Percentiles rank a stretch among this genome's conserved stretches.
Conservation (phyloP, 1,140 invertebrate genomes). For the Latrodectus geometricus region DNA sequence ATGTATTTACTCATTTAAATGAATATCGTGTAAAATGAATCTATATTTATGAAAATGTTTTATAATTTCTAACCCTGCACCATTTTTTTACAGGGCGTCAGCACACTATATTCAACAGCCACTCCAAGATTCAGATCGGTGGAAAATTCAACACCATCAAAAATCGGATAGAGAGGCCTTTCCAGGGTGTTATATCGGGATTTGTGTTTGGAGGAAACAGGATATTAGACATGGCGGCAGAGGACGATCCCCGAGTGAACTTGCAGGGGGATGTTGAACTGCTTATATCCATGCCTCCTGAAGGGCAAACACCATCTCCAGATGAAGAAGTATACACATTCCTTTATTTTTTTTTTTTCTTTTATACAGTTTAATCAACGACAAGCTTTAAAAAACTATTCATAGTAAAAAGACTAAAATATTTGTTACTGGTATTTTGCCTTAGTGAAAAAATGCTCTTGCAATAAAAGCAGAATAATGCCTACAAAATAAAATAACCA, state of each 20-base stretch:
- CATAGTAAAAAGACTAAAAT: too few relatives aligned
- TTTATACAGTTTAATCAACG: too few relatives aligned
- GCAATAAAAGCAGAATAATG: too few relatives aligned
- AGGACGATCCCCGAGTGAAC: conserved; percentile 80
- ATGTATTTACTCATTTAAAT: too few relatives aligned
- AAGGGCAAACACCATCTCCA: not conserved
- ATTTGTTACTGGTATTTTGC: too few relatives aligned
- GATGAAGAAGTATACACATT: not conserved
- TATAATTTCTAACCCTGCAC: too few relatives aligned
- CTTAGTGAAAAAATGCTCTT: too few relatives aligned
- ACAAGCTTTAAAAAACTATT: too few relatives aligned
- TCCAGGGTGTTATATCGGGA: conserved; percentile 88
- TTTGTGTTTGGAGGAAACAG: conserved; percentile 87
- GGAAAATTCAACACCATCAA: conserved; percentile 80
- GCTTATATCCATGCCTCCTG: conserved; percentile 66
- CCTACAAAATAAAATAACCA: too few relatives aligned
- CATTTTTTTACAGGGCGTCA: conserved; percentile 77
- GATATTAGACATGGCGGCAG: conserved; percentile 85
- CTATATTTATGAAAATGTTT: too few relatives aligned
- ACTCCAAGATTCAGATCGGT: conserved; percentile 90
- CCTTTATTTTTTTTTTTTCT: too few relatives aligned
- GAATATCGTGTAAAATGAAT: too few relatives aligned
- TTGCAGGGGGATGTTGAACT: conserved; percentile 73
- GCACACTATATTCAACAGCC: conserved; percentile 90
- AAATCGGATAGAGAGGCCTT: conserved; percentile 79